Conservation (phyloP, 2,797 vertebrate genomes). For the Propithecus perrieri region DNA sequence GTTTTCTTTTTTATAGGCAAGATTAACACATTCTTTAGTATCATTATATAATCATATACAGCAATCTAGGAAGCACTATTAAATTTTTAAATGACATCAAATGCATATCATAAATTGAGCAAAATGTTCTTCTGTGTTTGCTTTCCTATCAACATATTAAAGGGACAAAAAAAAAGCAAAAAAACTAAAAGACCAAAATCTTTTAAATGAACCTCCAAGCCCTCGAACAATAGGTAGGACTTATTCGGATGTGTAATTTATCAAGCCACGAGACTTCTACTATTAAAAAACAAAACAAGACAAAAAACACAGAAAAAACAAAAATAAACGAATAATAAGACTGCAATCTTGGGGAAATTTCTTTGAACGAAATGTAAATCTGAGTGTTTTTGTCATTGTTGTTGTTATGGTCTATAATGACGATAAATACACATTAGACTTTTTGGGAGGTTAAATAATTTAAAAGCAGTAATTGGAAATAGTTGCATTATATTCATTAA, state of each 20-base stretch:
- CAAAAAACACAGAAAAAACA: slow-evolving; percentile 56
- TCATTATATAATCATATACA: slow-evolving; percentile 65
- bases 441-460: not conserved
- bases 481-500: slow-evolving; percentile 40
- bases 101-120: slow-evolving; percentile 65
- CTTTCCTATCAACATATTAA: slow-evolving; percentile 41
- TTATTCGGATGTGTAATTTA: slow-evolving; percentile 75
- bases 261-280: slow-evolving; percentile 75
- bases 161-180: slow-evolving; percentile 42
- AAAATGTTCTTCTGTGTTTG: slow-evolving; percentile 63
- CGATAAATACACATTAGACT: not conserved
- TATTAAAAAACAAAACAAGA: slow-evolving; percentile 64
- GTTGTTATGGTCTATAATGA: slow-evolving; percentile 12
- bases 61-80: slow-evolving; percentile 41
- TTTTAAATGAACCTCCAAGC: slow-evolving; percentile 74
- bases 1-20: slow-evolving; percentile 75
- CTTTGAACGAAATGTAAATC: slow-evolving; percentile 11
- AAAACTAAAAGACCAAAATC: slow-evolving; percentile 60
- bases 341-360: slow-evolving; percentile 41
- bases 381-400: not conserved
- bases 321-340: slow-evolving; percentile 72
- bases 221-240: slow-evolving; percentile 75
- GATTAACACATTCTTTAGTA: slow-evolving; percentile 78
- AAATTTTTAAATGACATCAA: slow-evolving; percentile 67
- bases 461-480: not conserved